phyloP scores from a whole-genome alignment of 64 coral and sea anemone genomes.

The Montipora sp. region DNA sequence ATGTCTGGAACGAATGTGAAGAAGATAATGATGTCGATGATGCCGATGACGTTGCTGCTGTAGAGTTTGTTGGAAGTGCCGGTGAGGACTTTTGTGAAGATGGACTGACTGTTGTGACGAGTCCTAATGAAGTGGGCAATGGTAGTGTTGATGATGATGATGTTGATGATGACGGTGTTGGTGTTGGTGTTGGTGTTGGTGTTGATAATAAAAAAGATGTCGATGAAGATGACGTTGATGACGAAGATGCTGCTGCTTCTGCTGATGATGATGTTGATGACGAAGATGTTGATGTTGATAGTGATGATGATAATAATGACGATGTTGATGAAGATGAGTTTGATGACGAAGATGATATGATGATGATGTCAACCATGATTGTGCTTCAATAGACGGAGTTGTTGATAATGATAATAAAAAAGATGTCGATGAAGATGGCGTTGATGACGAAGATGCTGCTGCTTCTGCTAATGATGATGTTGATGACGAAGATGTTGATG shows the following conservation, averaged over 20 bases:
- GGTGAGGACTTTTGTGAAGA: neutral
- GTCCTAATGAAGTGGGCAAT: too few relatives aligned
- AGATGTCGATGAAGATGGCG: neutral
- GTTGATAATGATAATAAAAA: neutral
- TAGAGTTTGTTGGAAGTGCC: neutral
- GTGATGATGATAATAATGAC: neutral
- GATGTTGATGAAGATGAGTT: neutral
- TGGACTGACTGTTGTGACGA: neutral
- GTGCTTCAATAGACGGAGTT: too few relatives aligned
- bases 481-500: neutral
- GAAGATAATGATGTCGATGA: neutral
- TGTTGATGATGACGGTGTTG: neutral
- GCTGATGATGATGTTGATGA: neutral
- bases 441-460: neutral
- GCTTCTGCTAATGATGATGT: neutral
- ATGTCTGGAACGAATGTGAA: neutral
- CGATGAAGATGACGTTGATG: neutral
- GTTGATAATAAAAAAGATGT: neutral
- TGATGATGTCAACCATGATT: too few relatives aligned
- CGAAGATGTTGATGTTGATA: neutral
- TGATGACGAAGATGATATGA: neutral
- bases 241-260: neutral
- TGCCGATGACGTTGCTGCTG: neutral
- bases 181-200: neutral
- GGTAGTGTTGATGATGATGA: neutral